Evolutionary conservation across 2,888 invertebrate genomes (phyloP), one percentile per base, ranked within the genome.

Genomic region (Heliconius hortense): DNA sequence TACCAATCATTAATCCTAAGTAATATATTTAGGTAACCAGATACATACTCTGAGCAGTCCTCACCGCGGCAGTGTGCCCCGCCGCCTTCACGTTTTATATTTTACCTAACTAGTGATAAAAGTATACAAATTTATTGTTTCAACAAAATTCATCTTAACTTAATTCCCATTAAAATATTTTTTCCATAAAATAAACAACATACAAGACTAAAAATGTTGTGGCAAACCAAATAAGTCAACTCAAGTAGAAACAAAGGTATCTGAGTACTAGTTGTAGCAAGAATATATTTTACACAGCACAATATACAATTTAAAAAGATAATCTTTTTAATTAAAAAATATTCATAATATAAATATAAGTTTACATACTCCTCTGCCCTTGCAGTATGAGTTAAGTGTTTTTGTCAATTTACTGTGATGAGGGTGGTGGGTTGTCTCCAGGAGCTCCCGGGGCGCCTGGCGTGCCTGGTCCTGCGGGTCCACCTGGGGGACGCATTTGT

Each of bases 401-500:
- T 60, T 43, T 18, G 60, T 7, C 26, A 8, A 15, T 75, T 81
- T 78, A 81, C 76, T 82, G 82, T 1, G 82, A 72, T 13, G 81
- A 68, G 4, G 60, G 76, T 2, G 67, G 90, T 82, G n/a, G 89
- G 87, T 74, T 81, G 81, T 21, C 73, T 1, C 83, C 84, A 0
- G 86, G 85, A 5, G 60, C 60, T 7, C 60, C 60, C 15, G 59
- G 59, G 10, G 60, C 60, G 13, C 60, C 26, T 5, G 59, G 59
- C 24, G n/a, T 11, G 56, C n/a, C 56, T 13, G 59, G 59, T 24
- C 24, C 26, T 7, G 26, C 7, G 4, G 60, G 15, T 4, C 60
- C 60, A 67, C 86, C 88, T 0, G 90, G 90, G 2, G 91, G 90
- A 24, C 89, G 88, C 77, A 91, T 95, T 86, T 97, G 96, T 94